Percentiles rank a stretch among this genome's conserved stretches.
Evolutionary conservation across 53 echinoderm and acorn worm species (phyloP).

Genomic region (Paelopatides confundens): DNA sequence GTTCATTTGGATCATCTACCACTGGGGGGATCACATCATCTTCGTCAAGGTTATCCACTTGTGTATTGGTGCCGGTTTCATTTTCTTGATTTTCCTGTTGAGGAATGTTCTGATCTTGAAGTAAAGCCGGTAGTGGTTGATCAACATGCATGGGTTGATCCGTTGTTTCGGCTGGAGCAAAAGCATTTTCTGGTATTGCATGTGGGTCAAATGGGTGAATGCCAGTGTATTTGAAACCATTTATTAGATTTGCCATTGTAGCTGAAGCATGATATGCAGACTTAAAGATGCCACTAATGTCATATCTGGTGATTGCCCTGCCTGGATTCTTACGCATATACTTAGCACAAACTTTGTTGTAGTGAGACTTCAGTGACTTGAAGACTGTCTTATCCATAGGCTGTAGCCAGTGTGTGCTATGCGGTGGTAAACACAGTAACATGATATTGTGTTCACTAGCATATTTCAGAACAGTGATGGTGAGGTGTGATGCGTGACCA

Average conservation of each 20-base stretch:
- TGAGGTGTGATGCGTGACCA: constrained; percentile 61
- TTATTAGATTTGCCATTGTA: neutral
- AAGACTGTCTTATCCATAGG: constrained; percentile 55
- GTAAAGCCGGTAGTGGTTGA: too few species aligned
- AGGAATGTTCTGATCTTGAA: too few species aligned
- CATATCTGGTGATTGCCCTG: neutral
- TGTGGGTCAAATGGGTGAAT: constrained; percentile 30
- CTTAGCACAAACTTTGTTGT: constrained; percentile 21
- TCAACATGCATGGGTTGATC: constrained; percentile 31
- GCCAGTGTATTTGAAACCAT: constrained; percentile 32
- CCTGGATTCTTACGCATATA: neutral
- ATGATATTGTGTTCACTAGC: neutral
- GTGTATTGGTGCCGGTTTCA: too few species aligned
- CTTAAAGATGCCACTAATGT: too few species aligned
- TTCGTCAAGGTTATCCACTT: too few species aligned
- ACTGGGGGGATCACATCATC: too few species aligned
- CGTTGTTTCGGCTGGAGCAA: constrained; percentile 9
- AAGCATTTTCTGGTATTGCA: constrained; percentile 44
- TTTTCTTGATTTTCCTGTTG: too few species aligned
- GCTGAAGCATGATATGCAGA: too few species aligned
- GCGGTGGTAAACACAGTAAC: constrained; percentile 36
- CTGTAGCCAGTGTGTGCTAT: constrained; percentile 53
- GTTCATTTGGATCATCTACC: too few species aligned
- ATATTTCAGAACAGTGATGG: neutral
- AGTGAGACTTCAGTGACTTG: constrained; percentile 49